phyloP scores from a whole-genome alignment of 2,797 vertebrate species.

The Pempheris klunzingeri region DNA sequence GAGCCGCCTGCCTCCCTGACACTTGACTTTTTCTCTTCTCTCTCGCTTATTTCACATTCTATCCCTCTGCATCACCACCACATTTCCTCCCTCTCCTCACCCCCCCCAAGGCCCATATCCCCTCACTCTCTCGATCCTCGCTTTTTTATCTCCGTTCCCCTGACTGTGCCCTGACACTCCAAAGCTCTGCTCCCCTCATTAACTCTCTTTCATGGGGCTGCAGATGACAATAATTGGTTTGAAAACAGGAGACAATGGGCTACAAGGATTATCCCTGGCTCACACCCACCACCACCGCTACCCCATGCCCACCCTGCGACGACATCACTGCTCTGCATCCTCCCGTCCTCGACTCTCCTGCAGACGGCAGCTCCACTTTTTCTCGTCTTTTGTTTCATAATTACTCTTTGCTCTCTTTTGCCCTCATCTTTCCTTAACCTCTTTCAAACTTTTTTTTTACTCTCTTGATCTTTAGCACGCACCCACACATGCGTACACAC shows the following conservation, averaged over 20 bases:
- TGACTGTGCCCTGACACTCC: conserved; percentile 78
- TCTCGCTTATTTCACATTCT: conserved; percentile 60
- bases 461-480: conserved; percentile 38
- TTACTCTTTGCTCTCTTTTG: conserved; percentile 22
- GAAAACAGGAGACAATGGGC: conserved; percentile 82
- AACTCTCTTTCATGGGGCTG: conserved; percentile 77
- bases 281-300: conserved; percentile 42
- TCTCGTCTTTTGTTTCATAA: conserved; percentile 43
- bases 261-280: conserved; percentile 79
- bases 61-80: conserved; percentile 33
- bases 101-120: conserved; percentile 46
- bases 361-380: conserved; percentile 19
- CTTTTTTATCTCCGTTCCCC: conserved; percentile 66
- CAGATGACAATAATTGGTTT: conserved; percentile 85
- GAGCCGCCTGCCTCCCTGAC: conserved; percentile 47
- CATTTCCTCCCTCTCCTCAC: conserved; percentile 34
- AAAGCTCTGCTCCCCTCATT: conserved; percentile 83
- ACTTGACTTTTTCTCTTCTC: conserved; percentile 52
- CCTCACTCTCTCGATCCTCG: conserved; percentile 37
- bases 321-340: conserved; percentile 40
- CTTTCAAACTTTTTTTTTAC: conserved; percentile 27
- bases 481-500: conserved; percentile 17
- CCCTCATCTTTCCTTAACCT: conserved; percentile 7
- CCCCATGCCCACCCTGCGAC: conserved; percentile 23
- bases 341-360: conserved; percentile 26